These are phyloP conservation scores for Saccopteryx bilineata DNA, from an alignment of 2,113 vertebrate species.

Conservation along the genomic window DNA sequence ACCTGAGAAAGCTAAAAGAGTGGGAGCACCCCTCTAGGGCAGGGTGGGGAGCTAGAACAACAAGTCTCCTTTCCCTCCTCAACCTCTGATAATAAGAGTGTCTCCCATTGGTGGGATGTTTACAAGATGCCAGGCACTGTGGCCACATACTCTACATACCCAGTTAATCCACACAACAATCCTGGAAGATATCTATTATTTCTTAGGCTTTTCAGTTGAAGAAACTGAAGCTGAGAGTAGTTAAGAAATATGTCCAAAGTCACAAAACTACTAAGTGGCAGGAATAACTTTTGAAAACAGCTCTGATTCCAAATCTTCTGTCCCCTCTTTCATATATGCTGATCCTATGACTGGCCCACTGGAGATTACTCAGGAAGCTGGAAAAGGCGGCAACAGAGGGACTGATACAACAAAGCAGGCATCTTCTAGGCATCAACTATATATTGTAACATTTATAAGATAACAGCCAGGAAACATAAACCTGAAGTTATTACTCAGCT, in stretches of 20 bases:
- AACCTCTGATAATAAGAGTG: not conserved
- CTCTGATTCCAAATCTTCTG: not conserved
- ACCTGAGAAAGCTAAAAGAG: not conserved
- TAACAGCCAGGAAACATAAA: not conserved
- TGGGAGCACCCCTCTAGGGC: not conserved
- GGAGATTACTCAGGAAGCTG: not conserved
- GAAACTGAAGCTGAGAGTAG: not conserved
- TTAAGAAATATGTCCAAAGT: conserved; percentile 4
- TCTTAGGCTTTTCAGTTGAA: not conserved
- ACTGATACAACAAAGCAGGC: not conserved
- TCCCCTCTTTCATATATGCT: not conserved
- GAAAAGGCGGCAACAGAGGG: not conserved
- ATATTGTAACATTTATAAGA: not conserved
- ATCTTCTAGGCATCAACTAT: not conserved
- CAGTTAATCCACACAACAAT: not conserved
- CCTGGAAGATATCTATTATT: not conserved
- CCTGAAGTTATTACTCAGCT: not conserved
- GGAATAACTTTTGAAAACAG: not conserved
- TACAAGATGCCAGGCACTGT: not conserved
- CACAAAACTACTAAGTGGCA: not conserved
- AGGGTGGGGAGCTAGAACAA: not conserved
- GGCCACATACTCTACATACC: not conserved
- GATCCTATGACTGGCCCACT: not conserved
- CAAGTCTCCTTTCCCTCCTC: not conserved
- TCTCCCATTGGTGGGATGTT: not conserved